These are phyloP conservation scores for Dynastes maya DNA, from an alignment of 2,888 invertebrate species.

Conservation along the genomic window DNA sequence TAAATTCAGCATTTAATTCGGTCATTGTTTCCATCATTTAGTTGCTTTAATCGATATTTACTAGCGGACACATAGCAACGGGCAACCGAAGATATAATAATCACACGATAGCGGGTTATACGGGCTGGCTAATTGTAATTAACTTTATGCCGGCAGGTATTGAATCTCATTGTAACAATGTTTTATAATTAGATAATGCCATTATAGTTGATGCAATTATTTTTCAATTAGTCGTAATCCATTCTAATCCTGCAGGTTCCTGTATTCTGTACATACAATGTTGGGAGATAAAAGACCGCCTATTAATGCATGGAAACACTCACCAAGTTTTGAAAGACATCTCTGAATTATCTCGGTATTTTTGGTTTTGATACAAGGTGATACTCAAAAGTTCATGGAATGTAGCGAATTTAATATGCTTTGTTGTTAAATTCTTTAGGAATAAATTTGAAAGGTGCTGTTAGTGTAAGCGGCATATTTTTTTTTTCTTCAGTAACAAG, in stretches of 20 bases:
- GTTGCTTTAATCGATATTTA: neutral
- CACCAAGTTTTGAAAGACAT: too few species aligned
- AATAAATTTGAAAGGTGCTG: too few species aligned
- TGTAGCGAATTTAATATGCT: too few species aligned
- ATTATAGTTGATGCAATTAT: slow-evolving; percentile 18
- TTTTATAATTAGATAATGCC: slow-evolving; percentile 13
- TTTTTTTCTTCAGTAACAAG: too few species aligned
- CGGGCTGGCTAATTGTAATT: slow-evolving; percentile 21
- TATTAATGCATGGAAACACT: too few species aligned
- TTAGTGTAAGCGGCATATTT: too few species aligned
- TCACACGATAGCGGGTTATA: neutral
- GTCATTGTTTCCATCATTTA: neutral
- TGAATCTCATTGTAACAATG: slow-evolving; percentile 20
- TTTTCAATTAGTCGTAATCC: neutral
- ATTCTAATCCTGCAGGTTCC: neutral
- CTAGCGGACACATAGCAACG: neutral
- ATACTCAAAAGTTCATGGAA: too few species aligned
- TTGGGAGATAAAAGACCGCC: too few species aligned
- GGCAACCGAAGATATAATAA: slow-evolving; percentile 2
- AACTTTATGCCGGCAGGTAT: slow-evolving; percentile 25
- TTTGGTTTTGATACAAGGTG: too few species aligned
- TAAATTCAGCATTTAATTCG: neutral
- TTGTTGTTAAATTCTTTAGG: too few species aligned
- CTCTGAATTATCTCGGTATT: too few species aligned
- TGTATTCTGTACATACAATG: neutral